Conservation (phyloP, 2,888 invertebrate genomes). For the Euplexia lucipara region DNA sequence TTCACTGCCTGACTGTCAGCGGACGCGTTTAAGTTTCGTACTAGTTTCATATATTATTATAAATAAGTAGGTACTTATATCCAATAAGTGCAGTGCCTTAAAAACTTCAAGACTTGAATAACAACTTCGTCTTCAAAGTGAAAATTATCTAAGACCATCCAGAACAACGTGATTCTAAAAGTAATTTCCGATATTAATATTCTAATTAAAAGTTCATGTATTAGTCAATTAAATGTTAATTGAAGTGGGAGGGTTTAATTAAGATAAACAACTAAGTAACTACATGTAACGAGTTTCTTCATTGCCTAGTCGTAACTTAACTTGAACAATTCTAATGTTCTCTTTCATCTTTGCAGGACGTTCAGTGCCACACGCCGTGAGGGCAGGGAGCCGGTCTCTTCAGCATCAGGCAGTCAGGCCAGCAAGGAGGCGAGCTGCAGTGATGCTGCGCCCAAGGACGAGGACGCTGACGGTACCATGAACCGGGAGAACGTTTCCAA, state of each 20-base stretch:
- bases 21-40: constrained; percentile 35
- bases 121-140: no score
- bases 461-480: constrained; percentile 77
- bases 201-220: constrained; percentile 4
- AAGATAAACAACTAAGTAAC: neutral
- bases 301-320: constrained; percentile 2
- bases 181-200: constrained; percentile 12
- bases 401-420: constrained; percentile 28
- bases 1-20: constrained; percentile 53
- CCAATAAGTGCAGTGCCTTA: neutral
- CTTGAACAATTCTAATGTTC: neutral
- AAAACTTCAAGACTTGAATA: neutral
- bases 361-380: constrained; percentile 76
- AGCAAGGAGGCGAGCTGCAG: constrained; percentile 64
- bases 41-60: no score
- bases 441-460: constrained; percentile 71
- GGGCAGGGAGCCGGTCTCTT: constrained; percentile 42
- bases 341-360: constrained; percentile 71
- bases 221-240: constrained; percentile 15
- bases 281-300: constrained; percentile 12
- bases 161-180: constrained; percentile 7
- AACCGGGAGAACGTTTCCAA: constrained; percentile 86
- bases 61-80: no score
- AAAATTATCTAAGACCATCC: no score
- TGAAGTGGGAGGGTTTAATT: constrained; percentile 25